Percentiles rank a stretch among this genome's conserved stretches.
phyloP scores from a whole-genome alignment of 2,888 invertebrate genomes.

The Cryptocephalus primarius region DNA sequence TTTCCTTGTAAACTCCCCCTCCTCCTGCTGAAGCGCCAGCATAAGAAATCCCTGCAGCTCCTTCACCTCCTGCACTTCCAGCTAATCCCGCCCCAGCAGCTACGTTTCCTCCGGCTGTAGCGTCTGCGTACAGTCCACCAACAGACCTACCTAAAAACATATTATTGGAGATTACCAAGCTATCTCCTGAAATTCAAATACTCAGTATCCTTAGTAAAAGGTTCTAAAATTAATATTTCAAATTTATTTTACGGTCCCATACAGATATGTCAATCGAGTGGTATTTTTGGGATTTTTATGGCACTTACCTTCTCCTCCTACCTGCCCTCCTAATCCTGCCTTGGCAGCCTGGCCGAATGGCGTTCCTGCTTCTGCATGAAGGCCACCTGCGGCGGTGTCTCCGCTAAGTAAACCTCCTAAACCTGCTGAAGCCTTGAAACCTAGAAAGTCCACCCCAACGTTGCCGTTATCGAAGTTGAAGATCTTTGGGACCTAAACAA shows the following conservation, averaged over 20 bases:
- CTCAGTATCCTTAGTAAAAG: no score
- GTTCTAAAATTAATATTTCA: no score
- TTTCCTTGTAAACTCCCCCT: slow-evolving; percentile 5
- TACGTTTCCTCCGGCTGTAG: slow-evolving; percentile 46
- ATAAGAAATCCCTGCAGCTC: slow-evolving; percentile 23
- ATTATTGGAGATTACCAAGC: neutral
- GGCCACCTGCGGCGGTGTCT: slow-evolving; percentile 44
- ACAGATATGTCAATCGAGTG: no score
- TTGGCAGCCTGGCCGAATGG: slow-evolving; percentile 56
- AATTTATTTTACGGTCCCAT: no score
- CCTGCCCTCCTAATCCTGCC: slow-evolving; percentile 56
- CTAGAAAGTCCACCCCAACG: slow-evolving; percentile 62
- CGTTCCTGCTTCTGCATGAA: slow-evolving; percentile 63
- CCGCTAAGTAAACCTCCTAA: slow-evolving; percentile 52
- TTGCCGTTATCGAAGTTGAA: slow-evolving; percentile 55
- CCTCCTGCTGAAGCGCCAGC: slow-evolving; percentile 19
- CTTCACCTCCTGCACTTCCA: slow-evolving; percentile 33
- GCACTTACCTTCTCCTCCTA: slow-evolving; percentile 21
- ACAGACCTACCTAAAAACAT: slow-evolving; percentile 20
- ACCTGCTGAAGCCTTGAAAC: slow-evolving; percentile 63
- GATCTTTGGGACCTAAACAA: slow-evolving; percentile 6
- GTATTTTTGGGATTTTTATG: no score
- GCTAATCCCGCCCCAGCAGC: slow-evolving; percentile 42
- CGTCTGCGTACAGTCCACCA: slow-evolving; percentile 49
- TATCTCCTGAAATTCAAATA: no score